Conservation (phyloP, 2,797 vertebrate species). For the Salmo trutta region DNA sequence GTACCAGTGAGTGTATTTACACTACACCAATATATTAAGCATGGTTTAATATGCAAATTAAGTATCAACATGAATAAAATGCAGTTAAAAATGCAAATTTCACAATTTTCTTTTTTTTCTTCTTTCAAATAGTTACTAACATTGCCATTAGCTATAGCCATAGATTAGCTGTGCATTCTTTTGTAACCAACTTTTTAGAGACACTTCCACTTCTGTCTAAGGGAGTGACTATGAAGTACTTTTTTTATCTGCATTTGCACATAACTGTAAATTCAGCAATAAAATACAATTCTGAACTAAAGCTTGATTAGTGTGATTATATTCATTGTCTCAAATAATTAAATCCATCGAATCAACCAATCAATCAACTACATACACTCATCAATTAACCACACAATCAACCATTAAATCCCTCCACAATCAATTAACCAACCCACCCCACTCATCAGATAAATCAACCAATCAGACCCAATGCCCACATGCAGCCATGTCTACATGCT, state of each 20-base stretch:
- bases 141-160: too few species aligned
- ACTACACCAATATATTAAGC: not conserved
- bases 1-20: not conserved
- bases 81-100: not conserved
- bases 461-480: not conserved
- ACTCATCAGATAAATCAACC: not conserved
- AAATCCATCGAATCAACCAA: not conserved
- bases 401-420: not conserved
- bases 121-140: too few species aligned
- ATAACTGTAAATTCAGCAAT: not conserved
- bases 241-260: slow-evolving; percentile 3
- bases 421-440: not conserved
- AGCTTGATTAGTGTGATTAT: not conserved
- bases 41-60: not conserved
- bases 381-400: not conserved
- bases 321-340: not conserved
- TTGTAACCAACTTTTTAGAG: too few species aligned
- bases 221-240: not conserved
- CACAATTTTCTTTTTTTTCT: too few species aligned
- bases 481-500: slow-evolving; percentile 6
- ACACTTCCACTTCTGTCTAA: not conserved
- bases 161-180: too few species aligned
- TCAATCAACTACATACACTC: not conserved
- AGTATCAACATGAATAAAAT: not conserved
- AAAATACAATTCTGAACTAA: not conserved